Conservation (phyloP, 2,113 vertebrate genomes). For the Alces alces region DNA sequence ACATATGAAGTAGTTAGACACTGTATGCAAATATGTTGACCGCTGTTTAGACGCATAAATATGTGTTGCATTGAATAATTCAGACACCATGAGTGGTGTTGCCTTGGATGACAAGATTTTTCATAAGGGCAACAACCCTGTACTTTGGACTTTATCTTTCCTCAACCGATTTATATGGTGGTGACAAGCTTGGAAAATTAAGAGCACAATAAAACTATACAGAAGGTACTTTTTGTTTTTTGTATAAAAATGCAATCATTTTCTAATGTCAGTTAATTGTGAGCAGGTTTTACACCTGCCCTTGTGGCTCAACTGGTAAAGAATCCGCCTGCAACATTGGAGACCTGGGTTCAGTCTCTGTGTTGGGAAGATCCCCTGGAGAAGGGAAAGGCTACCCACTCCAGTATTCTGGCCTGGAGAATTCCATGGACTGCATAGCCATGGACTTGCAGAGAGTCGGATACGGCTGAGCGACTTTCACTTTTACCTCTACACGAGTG, state of each 20-base stretch:
- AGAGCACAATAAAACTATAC: not conserved
- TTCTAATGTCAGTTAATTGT: not conserved
- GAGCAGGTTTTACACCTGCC: not conserved
- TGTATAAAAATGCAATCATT: not conserved
- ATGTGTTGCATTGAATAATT: accelerated
- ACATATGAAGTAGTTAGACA: too few relatives aligned
- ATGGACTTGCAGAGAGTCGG: not conserved
- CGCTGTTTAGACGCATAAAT: accelerated
- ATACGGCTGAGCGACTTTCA: not conserved
- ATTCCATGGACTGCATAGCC: not conserved
- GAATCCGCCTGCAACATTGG: not conserved
- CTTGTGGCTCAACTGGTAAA: not conserved
- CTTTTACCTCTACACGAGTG: not conserved
- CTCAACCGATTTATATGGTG: not conserved
- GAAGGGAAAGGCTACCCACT: not conserved
- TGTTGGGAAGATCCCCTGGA: not conserved
- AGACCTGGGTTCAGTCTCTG: not conserved
- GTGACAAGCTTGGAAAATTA: not conserved
- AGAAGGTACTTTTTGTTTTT: not conserved
- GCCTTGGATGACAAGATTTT: not conserved
- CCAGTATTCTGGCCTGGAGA: not conserved
- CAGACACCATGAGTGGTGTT: accelerated
- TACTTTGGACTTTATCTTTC: not conserved
- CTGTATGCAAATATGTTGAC: accelerated
- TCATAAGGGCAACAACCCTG: not conserved